These are phyloP conservation scores for Lithobius niger DNA, from an alignment of 1,140 invertebrate species.

Conservation along the genomic window DNA sequence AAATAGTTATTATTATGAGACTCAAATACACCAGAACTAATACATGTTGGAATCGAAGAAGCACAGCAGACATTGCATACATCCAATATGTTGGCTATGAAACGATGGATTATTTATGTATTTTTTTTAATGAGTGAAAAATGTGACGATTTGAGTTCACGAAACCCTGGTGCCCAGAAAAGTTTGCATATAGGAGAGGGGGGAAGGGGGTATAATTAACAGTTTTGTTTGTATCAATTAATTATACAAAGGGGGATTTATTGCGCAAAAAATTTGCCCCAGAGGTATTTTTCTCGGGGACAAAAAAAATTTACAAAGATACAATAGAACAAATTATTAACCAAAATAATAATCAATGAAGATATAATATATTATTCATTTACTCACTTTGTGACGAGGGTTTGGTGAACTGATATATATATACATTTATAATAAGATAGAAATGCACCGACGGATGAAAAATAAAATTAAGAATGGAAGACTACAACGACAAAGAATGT, in stretches of 20 bases:
- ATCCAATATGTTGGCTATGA: slow-evolving; percentile 1
- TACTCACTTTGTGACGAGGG: slow-evolving; percentile 1
- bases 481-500: background rate
- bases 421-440: background rate
- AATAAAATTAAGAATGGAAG: background rate
- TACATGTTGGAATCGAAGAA: background rate
- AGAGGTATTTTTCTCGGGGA: no score
- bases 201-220: background rate
- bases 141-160: background rate
- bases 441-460: background rate
- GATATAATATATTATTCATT: no score
- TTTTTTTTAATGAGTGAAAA: background rate
- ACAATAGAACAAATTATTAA: no score
- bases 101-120: no score
- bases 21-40: background rate
- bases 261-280: no score
- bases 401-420: background rate
- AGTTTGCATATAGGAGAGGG: background rate
- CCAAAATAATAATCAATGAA: no score
- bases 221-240: background rate
- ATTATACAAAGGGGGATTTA: background rate
- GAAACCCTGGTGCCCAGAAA: slow-evolving; percentile 1
- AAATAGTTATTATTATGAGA: background rate
- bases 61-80: background rate
- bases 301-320: no score